Evolutionary conservation across 1,140 invertebrate species (phyloP).

Genomic region (Harlomillsia oculata): DNA sequence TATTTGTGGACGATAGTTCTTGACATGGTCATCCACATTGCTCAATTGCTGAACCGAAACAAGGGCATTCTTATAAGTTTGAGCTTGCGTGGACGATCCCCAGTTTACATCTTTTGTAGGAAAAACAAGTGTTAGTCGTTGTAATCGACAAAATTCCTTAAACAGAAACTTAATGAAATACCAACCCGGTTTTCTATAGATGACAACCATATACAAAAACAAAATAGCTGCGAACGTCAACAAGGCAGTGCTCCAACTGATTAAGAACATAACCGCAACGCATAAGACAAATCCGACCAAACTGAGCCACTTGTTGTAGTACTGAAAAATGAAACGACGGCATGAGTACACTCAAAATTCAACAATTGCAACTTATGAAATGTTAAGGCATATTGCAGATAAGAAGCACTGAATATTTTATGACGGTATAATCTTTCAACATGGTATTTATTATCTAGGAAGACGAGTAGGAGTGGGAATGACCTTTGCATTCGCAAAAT

Average conservation of each 20-base stretch:
- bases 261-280: slow-evolving; percentile 50
- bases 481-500: no score
- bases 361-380: no score
- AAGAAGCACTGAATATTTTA: no score
- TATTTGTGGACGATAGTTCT: slow-evolving; percentile 55
- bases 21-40: slow-evolving; percentile 50
- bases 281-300: slow-evolving; percentile 46
- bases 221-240: slow-evolving; percentile 47
- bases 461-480: no score
- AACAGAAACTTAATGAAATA: neutral
- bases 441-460: no score
- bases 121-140: neutral
- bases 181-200: slow-evolving; percentile 49
- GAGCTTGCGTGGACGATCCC: slow-evolving; percentile 54
- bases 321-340: slow-evolving; percentile 8
- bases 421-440: no score
- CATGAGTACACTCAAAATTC: no score
- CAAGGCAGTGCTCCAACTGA: slow-evolving; percentile 49
- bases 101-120: slow-evolving; percentile 50
- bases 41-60: slow-evolving; percentile 45
- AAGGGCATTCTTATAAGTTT: slow-evolving; percentile 49
- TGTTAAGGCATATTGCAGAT: no score
- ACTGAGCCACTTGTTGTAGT: slow-evolving; percentile 50
- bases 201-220: slow-evolving; percentile 46
- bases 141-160: neutral